A percentile compares a stretch with the other conserved stretches of the same genome.
Conservation (phyloP, 2,797 vertebrate species). For the Brachymystax lenok region DNA sequence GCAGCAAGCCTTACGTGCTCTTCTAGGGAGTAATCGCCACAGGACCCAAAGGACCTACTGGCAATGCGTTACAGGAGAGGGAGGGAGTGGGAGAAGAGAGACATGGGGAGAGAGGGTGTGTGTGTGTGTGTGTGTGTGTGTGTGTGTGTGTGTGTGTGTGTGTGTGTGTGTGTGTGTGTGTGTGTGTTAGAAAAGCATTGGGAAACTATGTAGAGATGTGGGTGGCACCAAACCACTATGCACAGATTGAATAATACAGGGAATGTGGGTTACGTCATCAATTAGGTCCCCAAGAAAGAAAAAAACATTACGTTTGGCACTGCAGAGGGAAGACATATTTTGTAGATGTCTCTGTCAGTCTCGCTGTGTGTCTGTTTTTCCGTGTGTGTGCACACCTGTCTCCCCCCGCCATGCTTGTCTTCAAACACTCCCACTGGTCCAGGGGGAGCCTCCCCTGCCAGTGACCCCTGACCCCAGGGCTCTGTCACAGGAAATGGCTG, state of each 20-base stretch:
- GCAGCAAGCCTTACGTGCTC: background rate
- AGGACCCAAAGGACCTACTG: background rate
- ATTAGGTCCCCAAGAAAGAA: background rate
- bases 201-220: background rate
- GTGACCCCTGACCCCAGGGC: slow-evolving; percentile 63
- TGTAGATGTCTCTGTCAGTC: background rate
- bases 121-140: background rate
- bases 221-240: background rate
- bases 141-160: background rate
- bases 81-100: background rate
- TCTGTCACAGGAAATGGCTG: slow-evolving; percentile 74
- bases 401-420: background rate
- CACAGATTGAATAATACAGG: slow-evolving; percentile 11
- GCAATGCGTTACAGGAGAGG: background rate
- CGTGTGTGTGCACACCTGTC: background rate
- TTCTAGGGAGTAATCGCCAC: background rate
- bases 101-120: background rate
- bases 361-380: background rate
- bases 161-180: too few species aligned
- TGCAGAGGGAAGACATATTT: background rate
- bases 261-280: background rate
- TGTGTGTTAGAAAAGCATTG: background rate
- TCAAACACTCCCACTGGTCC: background rate
- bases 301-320: background rate
- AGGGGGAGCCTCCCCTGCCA: background rate